Base-by-base conservation (phyloP, 2,113 vertebrate species). In the Aptenodytes patagonicus region DNA sequence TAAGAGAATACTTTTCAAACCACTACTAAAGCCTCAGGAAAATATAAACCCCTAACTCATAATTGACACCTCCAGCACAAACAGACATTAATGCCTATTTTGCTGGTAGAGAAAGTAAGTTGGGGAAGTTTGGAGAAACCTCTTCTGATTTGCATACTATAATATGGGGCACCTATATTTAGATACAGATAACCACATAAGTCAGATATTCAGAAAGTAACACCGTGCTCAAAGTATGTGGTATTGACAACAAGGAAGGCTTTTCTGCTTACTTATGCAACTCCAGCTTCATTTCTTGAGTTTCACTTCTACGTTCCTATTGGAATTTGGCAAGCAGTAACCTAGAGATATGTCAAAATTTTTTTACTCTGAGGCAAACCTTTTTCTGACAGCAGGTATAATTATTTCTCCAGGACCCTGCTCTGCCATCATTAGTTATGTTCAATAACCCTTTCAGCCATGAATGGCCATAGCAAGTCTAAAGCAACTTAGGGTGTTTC, bases 401-500 rank as follows among this genome's bases (percentile, higher is more conserved):
- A 38, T n/a, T 49, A n/a, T 57, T 73, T 79, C 66, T 69, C 24
- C 60, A 62, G 65, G 46, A 32, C 19, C 8, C 36, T 62, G n/a
- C 54, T 83, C 32, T 73, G 42, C 36, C 54, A 36, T 26, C 20
- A 40, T 57, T 20, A 49, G 12, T 44, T 44, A 40, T 40, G 19
- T 7, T 46, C 49, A 83, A 38, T 34, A 83, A 68, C 28, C 18
- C 13, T 29, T 64, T 58, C 28, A n/a, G 61, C 42, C 34, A 62
- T 11, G 3, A 65, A 47, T 0, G 0, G n/a, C 24, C 38, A 40
- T 5, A 55, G 25, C 20, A 51, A 55, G 21, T 47, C 40, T n/a
- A 54, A 60, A 68, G 22, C 49, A 54, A 55, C 26, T 58, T 20
- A n/a, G 36, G 6, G 28, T 38, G 28, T 42, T 49, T 31, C 54